Evolutionary conservation across 2,888 invertebrate species (phyloP).

Genomic region (Autographa pulchrina): DNA sequence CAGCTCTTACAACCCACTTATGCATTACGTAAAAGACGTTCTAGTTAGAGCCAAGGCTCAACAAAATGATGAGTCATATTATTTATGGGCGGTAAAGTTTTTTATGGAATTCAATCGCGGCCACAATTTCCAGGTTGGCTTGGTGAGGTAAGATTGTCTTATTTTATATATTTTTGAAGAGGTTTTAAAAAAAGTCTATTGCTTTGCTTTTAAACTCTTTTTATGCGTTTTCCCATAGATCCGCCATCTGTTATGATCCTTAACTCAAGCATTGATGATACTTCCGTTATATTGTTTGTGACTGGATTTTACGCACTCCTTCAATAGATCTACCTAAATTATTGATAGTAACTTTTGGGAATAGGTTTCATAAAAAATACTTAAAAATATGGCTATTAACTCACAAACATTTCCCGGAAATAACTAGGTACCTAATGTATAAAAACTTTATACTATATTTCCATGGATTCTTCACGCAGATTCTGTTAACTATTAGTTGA

Average conservation of each 20-base stretch:
- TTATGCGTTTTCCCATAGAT: not conserved
- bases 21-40: constrained; percentile 95
- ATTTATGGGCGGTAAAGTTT: constrained; percentile 97
- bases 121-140: constrained; percentile 95
- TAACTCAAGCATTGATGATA: not conserved
- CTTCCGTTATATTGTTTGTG: not conserved
- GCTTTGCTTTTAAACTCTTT: constrained; percentile 3
- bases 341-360: too few relatives aligned
- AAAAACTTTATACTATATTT: too few relatives aligned
- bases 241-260: not conserved
- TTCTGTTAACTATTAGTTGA: not conserved
- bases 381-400: too few relatives aligned
- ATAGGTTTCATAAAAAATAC: too few relatives aligned
- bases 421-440: too few relatives aligned
- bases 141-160: constrained; percentile 92
- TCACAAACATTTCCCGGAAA: too few relatives aligned
- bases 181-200: constrained; percentile 1
- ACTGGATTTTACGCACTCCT: not conserved
- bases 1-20: constrained; percentile 97
- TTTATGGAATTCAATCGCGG: constrained; percentile 99
- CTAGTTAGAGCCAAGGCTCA: constrained; percentile 92
- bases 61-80: constrained; percentile 97
- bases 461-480: not conserved
- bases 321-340: not conserved
- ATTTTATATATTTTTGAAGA: constrained; percentile 2